Evolutionary conservation across 2,113 vertebrate genomes (phyloP), one percentile per base, ranked within the genome.

Genomic region (Atractosteus spatula): DNA sequence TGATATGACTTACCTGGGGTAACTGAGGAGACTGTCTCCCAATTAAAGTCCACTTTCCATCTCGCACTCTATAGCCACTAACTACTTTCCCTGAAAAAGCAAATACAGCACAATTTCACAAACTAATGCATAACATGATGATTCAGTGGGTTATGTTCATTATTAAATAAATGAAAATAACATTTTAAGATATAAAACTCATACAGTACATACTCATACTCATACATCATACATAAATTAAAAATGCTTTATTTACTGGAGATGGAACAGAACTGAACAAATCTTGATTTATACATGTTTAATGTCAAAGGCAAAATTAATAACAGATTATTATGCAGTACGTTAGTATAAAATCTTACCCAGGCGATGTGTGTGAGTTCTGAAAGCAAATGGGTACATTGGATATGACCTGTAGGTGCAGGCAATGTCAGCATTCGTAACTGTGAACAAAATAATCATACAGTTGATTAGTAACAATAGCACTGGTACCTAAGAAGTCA

Each of bases 331-430:
- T 16, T 5, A n/a, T 59, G 45, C 7, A 8, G 8, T 5, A 54
- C 7, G 3, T 51, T 10, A 10, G 10, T 51, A 51, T 7, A 13
- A 7, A 10, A 6, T 55, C 92, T 97, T 88, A 98, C 97, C 97
- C 65, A 98, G 91, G 64, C 71, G 92, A 74, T 98, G 97, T 17
- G 97, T 99, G 81, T 99, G 97, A 65, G 97, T 96, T 90, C 97
- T 92, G 79, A 96, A 99, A 85, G 96, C 96, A 91, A 99, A 99
- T 0, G 97, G 92, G 78, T 98, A 94, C 89, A 99, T 97, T 61
- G 95, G 92, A 79, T 90, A 93, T 4, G 90, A 96, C 57, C 81
- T 85, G 82, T 97, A 99, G 69, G 88, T 86, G 80, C 97, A 99
- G 61, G 96, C 94, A 65, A 98, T 90, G 86, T 99, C 97, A 77